phyloP scores from a whole-genome alignment of 2,888 invertebrate species.

The Rhagonycha lutea region DNA sequence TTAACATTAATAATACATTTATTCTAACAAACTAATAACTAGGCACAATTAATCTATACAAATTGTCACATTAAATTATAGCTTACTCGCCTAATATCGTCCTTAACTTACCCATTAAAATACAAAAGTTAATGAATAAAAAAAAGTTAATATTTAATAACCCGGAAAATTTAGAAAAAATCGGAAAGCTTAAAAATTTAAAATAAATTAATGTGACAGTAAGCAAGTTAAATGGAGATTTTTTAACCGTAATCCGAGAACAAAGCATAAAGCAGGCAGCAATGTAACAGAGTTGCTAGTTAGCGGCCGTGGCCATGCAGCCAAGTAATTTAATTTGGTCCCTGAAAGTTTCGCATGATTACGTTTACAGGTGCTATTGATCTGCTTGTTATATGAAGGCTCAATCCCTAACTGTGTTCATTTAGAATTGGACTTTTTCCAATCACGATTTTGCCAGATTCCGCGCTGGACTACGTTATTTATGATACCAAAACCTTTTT shows the following conservation, averaged over 20 bases:
- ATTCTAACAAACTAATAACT: not conserved
- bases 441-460: conserved; percentile 30
- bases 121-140: not conserved
- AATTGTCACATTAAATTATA: not conserved
- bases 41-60: not conserved
- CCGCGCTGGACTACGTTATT: conserved; percentile 27
- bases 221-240: conserved; percentile 18
- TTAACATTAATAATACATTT: not conserved
- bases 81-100: not conserved
- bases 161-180: not conserved
- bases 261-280: conserved; percentile 23
- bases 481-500: conserved; percentile 25
- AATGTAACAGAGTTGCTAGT: conserved; percentile 27
- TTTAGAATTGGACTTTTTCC: conserved; percentile 34
- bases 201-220: not conserved
- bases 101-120: not conserved
- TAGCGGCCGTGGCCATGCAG: conserved; percentile 33
- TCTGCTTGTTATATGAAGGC: conserved; percentile 48
- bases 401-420: conserved; percentile 34
- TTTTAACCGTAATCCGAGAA: conserved; percentile 20
- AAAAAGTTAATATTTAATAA: not conserved
- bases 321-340: conserved; percentile 35
- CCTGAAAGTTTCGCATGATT: conserved; percentile 48
- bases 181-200: not conserved
- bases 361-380: conserved; percentile 52